Percentiles rank a stretch among this genome's conserved stretches.
Conservation (phyloP, 2,113 vertebrate species). For the Lutjanus erythropterus region DNA sequence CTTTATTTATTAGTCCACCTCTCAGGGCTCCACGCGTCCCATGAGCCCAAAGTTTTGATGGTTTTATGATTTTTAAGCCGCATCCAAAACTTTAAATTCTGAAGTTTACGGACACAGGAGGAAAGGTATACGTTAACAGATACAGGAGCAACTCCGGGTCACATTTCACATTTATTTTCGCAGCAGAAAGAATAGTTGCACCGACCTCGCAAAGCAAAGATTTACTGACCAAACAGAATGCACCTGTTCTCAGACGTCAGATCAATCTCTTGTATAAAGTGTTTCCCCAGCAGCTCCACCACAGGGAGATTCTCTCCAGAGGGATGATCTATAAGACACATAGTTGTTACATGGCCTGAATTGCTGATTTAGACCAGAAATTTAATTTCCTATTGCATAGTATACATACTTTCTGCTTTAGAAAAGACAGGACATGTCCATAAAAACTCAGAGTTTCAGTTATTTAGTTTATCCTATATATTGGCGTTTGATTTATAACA, state of each 20-base stretch:
- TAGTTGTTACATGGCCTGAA: neutral
- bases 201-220: neutral
- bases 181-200: neutral
- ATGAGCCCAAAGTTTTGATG: neutral
- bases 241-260: conserved; percentile 1
- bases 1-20: conserved; percentile 35
- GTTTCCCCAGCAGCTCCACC: neutral
- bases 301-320: neutral
- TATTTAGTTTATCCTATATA: neutral
- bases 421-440: neutral
- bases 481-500: neutral
- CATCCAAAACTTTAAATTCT: conserved; percentile 18
- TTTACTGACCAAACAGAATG: neutral
- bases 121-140: too few relatives aligned
- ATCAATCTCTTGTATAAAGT: neutral
- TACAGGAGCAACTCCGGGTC: conserved; percentile 16
- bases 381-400: neutral
- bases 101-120: too few relatives aligned
- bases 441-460: neutral
- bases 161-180: conserved; percentile 29
- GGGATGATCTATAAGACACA: neutral
- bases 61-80: neutral
- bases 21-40: neutral
- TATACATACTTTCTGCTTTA: neutral
- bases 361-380: neutral